Evolutionary conservation across 2,888 invertebrate species (phyloP), one percentile per base, ranked within the genome.

Genomic region (Abscondita cerata): DNA sequence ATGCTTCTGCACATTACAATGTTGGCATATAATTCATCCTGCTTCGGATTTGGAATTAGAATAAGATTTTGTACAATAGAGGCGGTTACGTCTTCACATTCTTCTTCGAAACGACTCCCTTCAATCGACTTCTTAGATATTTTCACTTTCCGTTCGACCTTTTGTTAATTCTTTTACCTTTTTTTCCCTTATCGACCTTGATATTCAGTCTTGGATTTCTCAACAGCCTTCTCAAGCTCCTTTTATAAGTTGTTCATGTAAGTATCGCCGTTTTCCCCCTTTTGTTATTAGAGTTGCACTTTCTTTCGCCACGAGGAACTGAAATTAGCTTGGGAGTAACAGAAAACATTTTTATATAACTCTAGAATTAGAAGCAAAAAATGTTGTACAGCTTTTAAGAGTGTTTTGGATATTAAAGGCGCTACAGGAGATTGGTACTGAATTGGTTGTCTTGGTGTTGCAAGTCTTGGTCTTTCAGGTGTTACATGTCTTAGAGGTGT

Each of bases 321-420:
- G 40, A 12, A 40, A 40, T n/a, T 40, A 40, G 40, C 40, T 40
- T 40, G 40, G 40, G 40, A 40, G 40, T 40, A 40, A 40, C 13
- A 13, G 40, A n/a, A 40, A 40, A 40, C 13, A 13, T 40, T 40
- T 40, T 13, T 40, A 9, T 31, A 31, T 6, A 31, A 31, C 31
- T 31, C 6, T 31, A 9, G 31, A 9, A 31, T 6, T 31, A 9
- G 31, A 31, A 31, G 31, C 31, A 31, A 9, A 9, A 31, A 31
- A 4, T 6, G 31, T 31, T 31, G 31, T 9, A 31, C 5, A 4
- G 31, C 5, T 31, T 31, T 31, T 9, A 31, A 31, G 6, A 9
- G 31, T 31, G 9, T 31, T 31, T 31, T 31, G 9, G 31, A 9
- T 31, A 4, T 31, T 31, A 9, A 31, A 31, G 31, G 31, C 31